Evolutionary conservation across 1,140 invertebrate species (phyloP), one percentile per base, ranked within the genome.

Genomic region (Bombus confusus): DNA sequence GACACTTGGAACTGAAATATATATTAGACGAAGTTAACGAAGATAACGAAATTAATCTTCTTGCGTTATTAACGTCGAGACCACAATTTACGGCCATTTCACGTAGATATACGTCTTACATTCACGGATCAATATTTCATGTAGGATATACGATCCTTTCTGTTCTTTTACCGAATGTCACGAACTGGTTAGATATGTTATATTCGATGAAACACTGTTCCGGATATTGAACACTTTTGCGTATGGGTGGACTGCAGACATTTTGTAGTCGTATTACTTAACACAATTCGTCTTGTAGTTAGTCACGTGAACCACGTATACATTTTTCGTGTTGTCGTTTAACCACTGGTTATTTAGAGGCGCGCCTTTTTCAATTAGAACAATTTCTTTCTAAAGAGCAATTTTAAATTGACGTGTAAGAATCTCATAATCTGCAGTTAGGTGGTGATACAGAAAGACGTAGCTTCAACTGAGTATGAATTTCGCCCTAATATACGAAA

Each of bases 21-120:
- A 68, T 22, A 31, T 64, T 15, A 66, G 1, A 39, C 9, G 39
- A 52, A 80, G 18, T 84, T 28, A 0, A 31, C 47, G 75, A 52
- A 78, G 74, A 78, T 71, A 84, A 78, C 64, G 68, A 41, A 85
- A 85, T 68, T 80, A 80, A 77, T 85, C 76, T 80, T 39, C 41
- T 64, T 47, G 18, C 34, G 68, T 73, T 80, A 85, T 80, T 85
- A 85, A 80, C 68, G 39, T 12, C 68, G 68, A 28, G 57, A 52
- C 57, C 57, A 47, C 75, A 66, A 52, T 80, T 80, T 80, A 79
- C 52, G 75, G 25, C 5, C 66, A 15, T 59, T 80, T 73, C 28
- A 64, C 76, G 28, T 72, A 68, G 57, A 43, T 72, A 62, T 64
- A 77, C 37, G 73, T 83, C 74, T 59, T 41, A 76, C 57, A 47